Evolutionary conservation across 2,888 invertebrate genomes (phyloP), one percentile per base, ranked within the genome.

Genomic region (Ophraella communa): DNA sequence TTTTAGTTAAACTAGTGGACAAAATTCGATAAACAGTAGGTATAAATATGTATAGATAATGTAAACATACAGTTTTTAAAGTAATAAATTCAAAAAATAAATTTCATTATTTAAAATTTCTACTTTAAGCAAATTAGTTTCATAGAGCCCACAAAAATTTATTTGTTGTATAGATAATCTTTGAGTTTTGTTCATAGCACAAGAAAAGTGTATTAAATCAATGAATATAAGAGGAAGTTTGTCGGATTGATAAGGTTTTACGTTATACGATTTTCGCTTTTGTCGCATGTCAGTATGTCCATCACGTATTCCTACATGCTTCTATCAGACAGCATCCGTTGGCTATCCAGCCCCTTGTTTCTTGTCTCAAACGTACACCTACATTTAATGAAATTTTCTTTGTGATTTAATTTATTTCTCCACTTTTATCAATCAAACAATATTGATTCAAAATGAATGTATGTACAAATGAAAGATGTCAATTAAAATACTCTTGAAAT

Each of bases 251-350:
- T 74, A 75, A 75, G 33, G 4, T 30, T 30, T 30, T 10, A 30
- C 27, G n/a, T n/a, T 11, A n/a, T 11, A 10, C 35, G 72, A 69
- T 76, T 75, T 72, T 70, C 73, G 70, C 73, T 33, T 33, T 33
- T 74, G 74, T 74, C 74, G 71, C 73, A 71, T 78, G 78, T 79
- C 78, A 76, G 79, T 78, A 80, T 80, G 79, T 79, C 76, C 76
- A 77, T 80, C 80, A 80, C 80, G 80, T 79, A 78, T 74, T 73
- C 73, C 71, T 68, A 70, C 62, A 71, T 72, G 70, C 45, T 21
- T 45, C 20, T 1, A 45, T 20, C 21, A 21, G 24, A 17, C 21
- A 24, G 70, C 70, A 67, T 73, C 71, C 68, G 60, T 66, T 61
- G 55, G 49, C 55, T 30, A 60, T 56, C 60, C 64, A 39, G 58